phyloP scores from a whole-genome alignment of 2,113 vertebrate genomes.

The Gnathonemus echidnorhynchus region DNA sequence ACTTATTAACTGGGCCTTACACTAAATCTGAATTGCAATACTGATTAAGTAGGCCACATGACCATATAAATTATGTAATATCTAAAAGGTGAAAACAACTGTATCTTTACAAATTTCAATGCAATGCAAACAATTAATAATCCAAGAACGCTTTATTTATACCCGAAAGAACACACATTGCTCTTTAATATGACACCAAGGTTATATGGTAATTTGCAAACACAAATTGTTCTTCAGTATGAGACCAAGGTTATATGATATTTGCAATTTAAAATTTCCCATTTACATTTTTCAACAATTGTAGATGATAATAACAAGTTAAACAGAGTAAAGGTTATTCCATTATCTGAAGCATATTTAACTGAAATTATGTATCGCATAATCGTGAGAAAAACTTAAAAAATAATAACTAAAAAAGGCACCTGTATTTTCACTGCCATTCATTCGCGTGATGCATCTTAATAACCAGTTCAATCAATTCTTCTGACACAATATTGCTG shows the following conservation, averaged over 20 bases:
- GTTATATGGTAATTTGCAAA: constrained; percentile 12
- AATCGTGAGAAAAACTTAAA: neutral
- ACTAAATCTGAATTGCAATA: neutral
- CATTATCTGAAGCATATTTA: neutral
- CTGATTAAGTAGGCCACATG: neutral
- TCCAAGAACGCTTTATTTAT: neutral
- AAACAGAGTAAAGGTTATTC: constrained; percentile 6
- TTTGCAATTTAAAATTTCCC: constrained; percentile 7
- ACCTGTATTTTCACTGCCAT: neutral
- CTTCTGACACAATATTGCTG: neutral
- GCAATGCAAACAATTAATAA: constrained; percentile 8
- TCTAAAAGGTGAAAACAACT: neutral
- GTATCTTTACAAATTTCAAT: neutral
- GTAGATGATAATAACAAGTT: neutral
- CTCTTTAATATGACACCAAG: constrained; percentile 8
- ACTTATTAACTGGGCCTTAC: neutral
- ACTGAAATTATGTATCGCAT: neutral
- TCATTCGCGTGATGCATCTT: neutral
- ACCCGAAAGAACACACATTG: neutral
- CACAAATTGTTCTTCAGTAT: constrained; percentile 5
- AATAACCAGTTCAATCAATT: neutral
- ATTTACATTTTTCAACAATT: constrained; percentile 3
- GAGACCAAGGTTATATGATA: constrained; percentile 1
- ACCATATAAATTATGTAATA: neutral
- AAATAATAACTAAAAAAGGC: neutral